Conservation (phyloP, 1,140 invertebrate genomes). For the Aphelenchoides besseyi region DNA sequence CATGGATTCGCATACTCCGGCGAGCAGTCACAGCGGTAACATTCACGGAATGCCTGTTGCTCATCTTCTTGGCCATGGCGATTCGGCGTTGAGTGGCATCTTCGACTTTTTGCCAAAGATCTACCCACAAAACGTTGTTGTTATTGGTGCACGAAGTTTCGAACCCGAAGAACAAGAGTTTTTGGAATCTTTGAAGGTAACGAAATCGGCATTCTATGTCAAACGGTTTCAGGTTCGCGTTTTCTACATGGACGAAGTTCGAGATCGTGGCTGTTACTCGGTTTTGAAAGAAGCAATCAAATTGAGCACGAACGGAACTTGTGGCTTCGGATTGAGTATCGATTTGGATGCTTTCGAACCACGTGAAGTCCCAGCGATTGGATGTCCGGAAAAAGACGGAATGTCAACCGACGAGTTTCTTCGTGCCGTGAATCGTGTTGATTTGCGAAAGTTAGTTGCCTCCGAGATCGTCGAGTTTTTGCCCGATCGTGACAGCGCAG, state of each 20-base stretch:
- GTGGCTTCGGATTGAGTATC: conserved; percentile 50
- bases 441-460: background rate
- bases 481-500: background rate
- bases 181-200: conserved; percentile 1
- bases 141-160: conserved; percentile 51
- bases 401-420: conserved; percentile 12
- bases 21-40: conserved; percentile 44
- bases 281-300: conserved; percentile 48
- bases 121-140: conserved; percentile 44
- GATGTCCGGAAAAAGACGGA: conserved; percentile 18
- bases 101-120: conserved; percentile 50
- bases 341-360: conserved; percentile 50
- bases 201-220: background rate
- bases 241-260: conserved; percentile 53
- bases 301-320: conserved; percentile 25
- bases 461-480: conserved; percentile 13
- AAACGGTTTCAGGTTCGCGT: conserved; percentile 20
- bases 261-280: conserved; percentile 35
- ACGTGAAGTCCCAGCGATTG: conserved; percentile 48
- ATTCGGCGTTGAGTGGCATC: conserved; percentile 33
- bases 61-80: conserved; percentile 48
- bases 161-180: conserved; percentile 38
- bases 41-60: conserved; percentile 36
- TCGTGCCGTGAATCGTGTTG: background rate
- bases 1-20: conserved; percentile 51